Evolutionary conservation across 2,113 vertebrate species (phyloP).

Genomic region (Neodon shergylaensis): DNA sequence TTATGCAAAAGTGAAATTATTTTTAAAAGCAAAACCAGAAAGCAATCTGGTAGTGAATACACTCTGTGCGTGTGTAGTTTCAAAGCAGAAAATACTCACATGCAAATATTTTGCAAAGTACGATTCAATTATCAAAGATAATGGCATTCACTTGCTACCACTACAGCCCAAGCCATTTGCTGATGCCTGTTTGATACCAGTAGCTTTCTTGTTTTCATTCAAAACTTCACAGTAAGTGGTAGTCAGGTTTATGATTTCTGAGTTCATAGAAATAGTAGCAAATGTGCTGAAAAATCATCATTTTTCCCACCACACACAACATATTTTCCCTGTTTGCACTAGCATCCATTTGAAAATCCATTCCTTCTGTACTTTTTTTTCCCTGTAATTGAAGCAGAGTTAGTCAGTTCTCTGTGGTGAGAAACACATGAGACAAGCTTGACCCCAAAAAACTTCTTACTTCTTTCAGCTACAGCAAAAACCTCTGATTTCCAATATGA

Average conservation of each 20-base stretch:
- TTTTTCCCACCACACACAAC: background rate
- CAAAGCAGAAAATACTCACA: slow-evolving; percentile 62
- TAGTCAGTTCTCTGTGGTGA: background rate
- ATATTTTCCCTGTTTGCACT: background rate
- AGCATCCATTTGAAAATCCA: slow-evolving; percentile 16
- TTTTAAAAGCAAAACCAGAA: slow-evolving; percentile 66
- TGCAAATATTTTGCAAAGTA: slow-evolving; percentile 49
- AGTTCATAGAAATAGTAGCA: slow-evolving; percentile 49
- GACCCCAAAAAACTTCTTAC: background rate
- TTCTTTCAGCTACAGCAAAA: background rate
- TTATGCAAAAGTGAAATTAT: slow-evolving; percentile 68
- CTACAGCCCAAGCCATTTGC: slow-evolving; percentile 10
- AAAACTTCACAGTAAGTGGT: slow-evolving; percentile 47
- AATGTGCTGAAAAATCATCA: slow-evolving; percentile 39
- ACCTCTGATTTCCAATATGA: background rate
- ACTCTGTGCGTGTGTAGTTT: slow-evolving; percentile 5
- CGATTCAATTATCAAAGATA: slow-evolving; percentile 51
- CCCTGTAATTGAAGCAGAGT: background rate
- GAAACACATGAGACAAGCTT: background rate
- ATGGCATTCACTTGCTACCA: slow-evolving; percentile 35
- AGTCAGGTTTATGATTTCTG: slow-evolving; percentile 48
- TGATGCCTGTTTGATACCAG: slow-evolving; percentile 25
- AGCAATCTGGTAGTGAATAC: slow-evolving; percentile 47
- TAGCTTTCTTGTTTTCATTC: slow-evolving; percentile 47
- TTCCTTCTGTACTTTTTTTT: background rate